Percentiles rank a stretch among this genome's conserved stretches.
phyloP scores from a whole-genome alignment of 2,888 invertebrate genomes.

The Lasius platythorax region DNA sequence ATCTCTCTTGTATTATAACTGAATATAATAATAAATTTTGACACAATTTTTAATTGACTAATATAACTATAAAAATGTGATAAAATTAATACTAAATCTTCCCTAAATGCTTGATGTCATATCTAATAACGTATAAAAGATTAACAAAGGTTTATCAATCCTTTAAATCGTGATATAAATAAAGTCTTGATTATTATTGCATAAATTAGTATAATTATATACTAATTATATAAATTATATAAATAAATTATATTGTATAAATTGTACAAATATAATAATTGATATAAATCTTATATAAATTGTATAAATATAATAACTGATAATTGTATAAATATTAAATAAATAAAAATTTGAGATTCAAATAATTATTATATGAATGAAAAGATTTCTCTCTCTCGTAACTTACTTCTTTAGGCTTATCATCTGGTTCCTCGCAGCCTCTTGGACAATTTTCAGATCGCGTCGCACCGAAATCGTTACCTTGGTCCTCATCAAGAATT shows the following conservation, averaged over 20 bases:
- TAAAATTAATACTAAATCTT: not conserved
- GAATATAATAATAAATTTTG: not conserved
- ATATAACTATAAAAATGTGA: not conserved
- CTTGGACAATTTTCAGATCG: constrained; percentile 25
- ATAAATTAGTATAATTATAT: too few relatives aligned
- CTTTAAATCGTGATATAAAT: not conserved
- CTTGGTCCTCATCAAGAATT: constrained; percentile 56
- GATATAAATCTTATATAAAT: too few relatives aligned
- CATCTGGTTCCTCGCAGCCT: constrained; percentile 1
- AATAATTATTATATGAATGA: not conserved
- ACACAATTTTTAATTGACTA: not conserved
- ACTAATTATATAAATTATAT: too few relatives aligned
- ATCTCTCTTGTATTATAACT: not conserved
- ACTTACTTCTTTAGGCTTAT: not conserved
- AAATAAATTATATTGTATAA: too few relatives aligned
- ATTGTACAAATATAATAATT: too few relatives aligned
- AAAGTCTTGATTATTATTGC: not conserved
- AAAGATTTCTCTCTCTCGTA: not conserved
- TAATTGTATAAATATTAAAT: not conserved
- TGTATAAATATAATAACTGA: not conserved
- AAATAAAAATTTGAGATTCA: not conserved
- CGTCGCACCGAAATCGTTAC: not conserved
- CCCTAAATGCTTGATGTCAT: not conserved
- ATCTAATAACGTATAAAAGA: not conserved
- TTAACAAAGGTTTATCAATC: not conserved